A percentile compares a stretch with the other conserved stretches of the same genome.
phyloP scores from a whole-genome alignment of 2,797 vertebrate genomes.

The Hippocampus kuda region DNA sequence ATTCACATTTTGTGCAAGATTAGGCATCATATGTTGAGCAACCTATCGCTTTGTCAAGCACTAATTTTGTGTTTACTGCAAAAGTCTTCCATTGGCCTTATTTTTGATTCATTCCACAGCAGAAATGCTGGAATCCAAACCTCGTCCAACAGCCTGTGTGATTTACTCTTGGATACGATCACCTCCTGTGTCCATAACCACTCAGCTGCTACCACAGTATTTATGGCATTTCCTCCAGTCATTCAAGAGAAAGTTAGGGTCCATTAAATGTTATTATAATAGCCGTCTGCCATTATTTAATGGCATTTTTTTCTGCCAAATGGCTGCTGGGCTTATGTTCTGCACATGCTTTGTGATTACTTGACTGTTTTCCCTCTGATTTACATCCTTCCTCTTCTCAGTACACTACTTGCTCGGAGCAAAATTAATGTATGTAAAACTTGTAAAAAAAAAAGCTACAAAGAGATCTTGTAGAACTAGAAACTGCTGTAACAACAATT shows the following conservation, averaged over 20 bases:
- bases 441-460: neutral
- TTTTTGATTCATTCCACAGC: constrained; percentile 1
- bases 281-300: constrained; percentile 2
- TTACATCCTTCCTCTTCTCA: constrained; percentile 6
- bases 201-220: constrained; percentile 5
- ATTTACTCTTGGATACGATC: constrained; percentile 3
- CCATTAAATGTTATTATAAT: constrained; percentile 1
- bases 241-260: constrained; percentile 2
- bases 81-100: neutral
- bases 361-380: constrained; percentile 15
- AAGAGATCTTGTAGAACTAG: constrained; percentile 1
- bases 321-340: constrained; percentile 5
- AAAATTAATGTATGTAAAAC: neutral
- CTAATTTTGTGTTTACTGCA: neutral
- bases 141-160: neutral
- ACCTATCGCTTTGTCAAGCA: constrained; percentile 9
- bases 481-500: constrained; percentile 3
- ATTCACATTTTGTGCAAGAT: constrained; percentile 34
- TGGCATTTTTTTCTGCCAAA: constrained; percentile 7
- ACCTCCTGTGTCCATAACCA: neutral
- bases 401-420: neutral
- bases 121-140: constrained; percentile 1
- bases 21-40: constrained; percentile 20
- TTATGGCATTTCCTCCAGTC: constrained; percentile 5
- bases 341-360: constrained; percentile 9